These are phyloP conservation scores for Hemistola chrysoprasaria DNA, from an alignment of 2,888 invertebrate genomes.

Conservation along the genomic window DNA sequence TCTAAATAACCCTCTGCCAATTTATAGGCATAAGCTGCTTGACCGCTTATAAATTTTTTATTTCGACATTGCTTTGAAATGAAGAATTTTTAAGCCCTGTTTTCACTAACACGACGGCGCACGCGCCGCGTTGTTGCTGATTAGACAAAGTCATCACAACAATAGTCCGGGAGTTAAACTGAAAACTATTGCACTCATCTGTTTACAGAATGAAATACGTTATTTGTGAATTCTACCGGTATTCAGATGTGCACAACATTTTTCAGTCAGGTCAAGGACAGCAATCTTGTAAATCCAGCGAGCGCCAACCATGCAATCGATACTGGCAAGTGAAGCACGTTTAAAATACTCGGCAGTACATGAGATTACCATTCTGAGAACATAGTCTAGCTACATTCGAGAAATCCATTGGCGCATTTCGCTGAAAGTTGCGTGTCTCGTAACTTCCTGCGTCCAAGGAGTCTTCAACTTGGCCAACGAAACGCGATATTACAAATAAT, in stretches of 20 bases:
- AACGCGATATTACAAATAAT: conserved; percentile 43
- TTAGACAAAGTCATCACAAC: conserved; percentile 54
- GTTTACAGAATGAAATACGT: no score
- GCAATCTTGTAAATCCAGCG: no score
- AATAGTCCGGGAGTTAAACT: conserved; percentile 29
- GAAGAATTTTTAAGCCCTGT: conserved; percentile 36
- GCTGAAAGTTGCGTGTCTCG: conserved; percentile 46
- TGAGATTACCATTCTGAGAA: conserved; percentile 18
- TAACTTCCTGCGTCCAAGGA: conserved; percentile 59
- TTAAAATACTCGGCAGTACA: conserved; percentile 20
- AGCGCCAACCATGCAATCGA: conserved; percentile 26
- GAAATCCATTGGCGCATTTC: conserved; percentile 26
- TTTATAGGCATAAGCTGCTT: conserved; percentile 49
- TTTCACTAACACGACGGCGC: conserved; percentile 37
- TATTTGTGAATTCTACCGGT: no score
- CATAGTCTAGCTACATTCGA: conserved; percentile 17
- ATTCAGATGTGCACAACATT: no score
- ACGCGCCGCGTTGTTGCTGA: conserved; percentile 45
- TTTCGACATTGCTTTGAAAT: conserved; percentile 9
- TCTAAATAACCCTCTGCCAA: conserved; percentile 35
- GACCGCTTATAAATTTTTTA: conserved; percentile 29
- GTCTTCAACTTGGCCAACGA: conserved; percentile 38
- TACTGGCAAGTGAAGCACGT: conserved; percentile 29
- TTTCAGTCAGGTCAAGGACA: no score
- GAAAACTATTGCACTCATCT: conserved; percentile 4